Base-by-base conservation (phyloP, 23 tunicate species). In the Halocynthia aurantium region DNA sequence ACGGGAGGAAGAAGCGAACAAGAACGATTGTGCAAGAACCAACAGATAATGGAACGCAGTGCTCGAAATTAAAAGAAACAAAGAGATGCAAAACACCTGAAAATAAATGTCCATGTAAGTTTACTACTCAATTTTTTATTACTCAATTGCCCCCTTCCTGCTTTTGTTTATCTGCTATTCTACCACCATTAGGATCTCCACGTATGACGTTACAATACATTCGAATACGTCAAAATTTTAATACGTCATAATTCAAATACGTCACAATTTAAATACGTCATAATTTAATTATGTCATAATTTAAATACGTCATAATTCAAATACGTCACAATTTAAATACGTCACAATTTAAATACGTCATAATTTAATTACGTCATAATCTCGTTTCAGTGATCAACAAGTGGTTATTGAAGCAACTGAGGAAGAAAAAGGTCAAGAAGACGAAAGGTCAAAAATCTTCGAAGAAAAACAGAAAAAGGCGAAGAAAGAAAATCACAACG, bases 41-140 rank as follows among this genome's bases (percentile, higher is more conserved):
- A 20, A 74, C 78, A 12, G 78, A 74, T 0, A 74, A 74, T 65
- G 78, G 78, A n/a, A 74, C 55, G 62, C 78, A 56, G 22, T 74
- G 78, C 22, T 64, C 78, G 4, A 53, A 54, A 18, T 10, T 74
- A 21, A 55, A 56, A 74, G 78, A 74, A 18, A 49, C 50, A 18
- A 74, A 54, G 22, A 52, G 56, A 74, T 74, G 78, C 70, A 52
- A 53, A 74, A 74, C 56, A 44, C 78, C 78, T 8, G 44, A 52
- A 74, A 74, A 56, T 8, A 54, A 56, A 74, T 74, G 78, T 74
- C 56, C 64, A 51, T 53, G 78, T 74, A 54, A 52, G 78, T 54
- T 8, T 13, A 58, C 2, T 58, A 58, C 64, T n/a, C 4, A 13
- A 58, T 58, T 58, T n/a, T 58, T n/a, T n/a, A n/a, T n/a, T n/a